Evolutionary conservation across 1,140 invertebrate species (phyloP), one percentile per base, ranked within the genome.

Genomic region (Ylistrum balloti): DNA sequence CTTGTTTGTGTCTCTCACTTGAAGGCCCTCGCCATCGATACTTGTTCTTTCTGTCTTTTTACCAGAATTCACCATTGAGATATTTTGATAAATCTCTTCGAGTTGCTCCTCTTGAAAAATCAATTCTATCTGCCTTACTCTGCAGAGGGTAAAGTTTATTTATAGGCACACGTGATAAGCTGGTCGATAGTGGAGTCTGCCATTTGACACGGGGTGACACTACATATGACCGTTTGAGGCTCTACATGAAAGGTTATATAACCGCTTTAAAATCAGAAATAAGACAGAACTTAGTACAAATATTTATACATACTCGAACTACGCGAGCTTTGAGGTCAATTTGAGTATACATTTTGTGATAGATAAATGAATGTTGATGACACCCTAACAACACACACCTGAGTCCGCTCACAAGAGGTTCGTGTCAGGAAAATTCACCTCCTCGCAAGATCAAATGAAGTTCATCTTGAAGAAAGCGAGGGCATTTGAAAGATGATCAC

Each of bases 41-140:
- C n/a, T n/a, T n/a, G n/a, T n/a, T n/a, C n/a, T 74, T 74, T 74
- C 56, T 74, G 56, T 74, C 56, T n/a, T 28, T 74, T 28, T 74
- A n/a, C 56, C n/a, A 5, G 22, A n/a, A 7, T 74, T 74, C n/a
- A 28, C 22, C n/a, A 74, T 74, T 74, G 56, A 74, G 56, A n/a
- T 74, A 74, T 74, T 74, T 74, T 74, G 56, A 74, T 74, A n/a
- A 74, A 74, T 74, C 56, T 74, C 22, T 28, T 74, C 56, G 56
- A 74, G 56, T 74, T 74, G 56, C n/a, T 74, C 56, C 56, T 74
- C 56, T 74, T 74, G 56, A 74, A 74, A 74, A 74, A 28, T n/a
- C n/a, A 38, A 28, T 74, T 28, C 5, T 74, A 28, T 74, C 56
- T 74, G 56, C 56, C 56, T 74, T 28, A 28, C 56, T 28, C 56